Base-by-base conservation (phyloP, 2,888 invertebrate genomes). In the Epinotia demarniana region DNA sequence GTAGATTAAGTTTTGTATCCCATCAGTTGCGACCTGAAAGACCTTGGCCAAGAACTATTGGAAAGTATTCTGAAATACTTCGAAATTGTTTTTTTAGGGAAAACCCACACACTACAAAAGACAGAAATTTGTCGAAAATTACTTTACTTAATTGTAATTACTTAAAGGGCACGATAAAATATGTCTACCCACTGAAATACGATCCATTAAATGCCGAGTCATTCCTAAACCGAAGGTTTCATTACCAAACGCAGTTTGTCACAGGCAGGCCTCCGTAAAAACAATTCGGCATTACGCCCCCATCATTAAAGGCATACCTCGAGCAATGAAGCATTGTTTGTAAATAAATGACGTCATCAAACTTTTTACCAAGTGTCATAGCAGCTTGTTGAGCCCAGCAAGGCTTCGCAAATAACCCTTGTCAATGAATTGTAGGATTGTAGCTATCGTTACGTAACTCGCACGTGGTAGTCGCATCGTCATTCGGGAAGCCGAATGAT, bases 401-500 rank as follows among this genome's bases (percentile, higher is more conserved):
- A 77, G 79, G 79, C 87, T 80, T 84, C 85, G 88, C 87, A 89
- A 91, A 91, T 90, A 90, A 91, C 89, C 88, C 89, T 89, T 85
- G 89, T 93, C 93, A 93, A 93, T 93, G 93, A 92, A 89, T 91
- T 88, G 90, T 90, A 87, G 93, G 92, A 89, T 91, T 88, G 90
- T 91, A 87, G 83, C 87, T 81, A 84, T 82, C 80, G 85, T 94
- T 93, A 90, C 91, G 90, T 91, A 93, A 93, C 82, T 79, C 86
- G 88, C 93, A 93, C 93, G 92, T 93, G 93, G 91, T 84, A 80
- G 60, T 75, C 78, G 80, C 86, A 82, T 84, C 88, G 83, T 85
- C 87, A 87, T 81, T 87, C 86, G 83, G 83, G 79, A 70, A 77
- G 79, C 86, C 91, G 91, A 89, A 79, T 79, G 82, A 81, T 72